Conservation (phyloP, 2,113 vertebrate genomes). For the Suncus etruscus region DNA sequence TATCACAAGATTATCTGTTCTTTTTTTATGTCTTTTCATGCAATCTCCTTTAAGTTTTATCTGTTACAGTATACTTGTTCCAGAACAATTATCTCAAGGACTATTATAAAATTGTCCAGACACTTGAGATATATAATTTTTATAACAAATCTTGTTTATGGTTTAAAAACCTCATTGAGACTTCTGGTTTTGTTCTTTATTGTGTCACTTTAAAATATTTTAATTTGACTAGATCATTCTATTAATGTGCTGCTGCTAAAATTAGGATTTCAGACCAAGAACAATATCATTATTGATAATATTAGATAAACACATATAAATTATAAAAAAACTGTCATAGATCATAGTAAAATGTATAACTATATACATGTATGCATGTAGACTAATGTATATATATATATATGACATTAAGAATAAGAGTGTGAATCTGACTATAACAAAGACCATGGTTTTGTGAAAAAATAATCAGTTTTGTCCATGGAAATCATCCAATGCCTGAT, state of each 20-base stretch:
- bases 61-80: background rate
- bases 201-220: conserved; percentile 42
- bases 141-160: conserved; percentile 7
- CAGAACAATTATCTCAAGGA: conserved; percentile 29
- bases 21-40: background rate
- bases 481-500: conserved; percentile 20
- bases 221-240: conserved; percentile 48
- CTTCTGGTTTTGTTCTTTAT: conserved; percentile 35
- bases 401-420: conserved; percentile 1
- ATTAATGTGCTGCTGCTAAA: conserved; percentile 14
- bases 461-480: background rate
- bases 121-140: conserved; percentile 51
- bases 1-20: background rate
- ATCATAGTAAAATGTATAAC: background rate
- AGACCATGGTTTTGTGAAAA: background rate
- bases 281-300: background rate
- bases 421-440: background rate
- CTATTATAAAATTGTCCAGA: conserved; percentile 36
- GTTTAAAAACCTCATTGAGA: conserved; percentile 4
- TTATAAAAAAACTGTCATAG: background rate
- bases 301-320: background rate
- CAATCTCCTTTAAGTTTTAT: background rate
- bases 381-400: background rate
- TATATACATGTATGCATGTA: no score
- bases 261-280: background rate